A percentile compares a stretch with the other conserved stretches of the same genome.
Conservation (phyloP, 2,113 vertebrate genomes). For the Lepisosteus oculatus region DNA sequence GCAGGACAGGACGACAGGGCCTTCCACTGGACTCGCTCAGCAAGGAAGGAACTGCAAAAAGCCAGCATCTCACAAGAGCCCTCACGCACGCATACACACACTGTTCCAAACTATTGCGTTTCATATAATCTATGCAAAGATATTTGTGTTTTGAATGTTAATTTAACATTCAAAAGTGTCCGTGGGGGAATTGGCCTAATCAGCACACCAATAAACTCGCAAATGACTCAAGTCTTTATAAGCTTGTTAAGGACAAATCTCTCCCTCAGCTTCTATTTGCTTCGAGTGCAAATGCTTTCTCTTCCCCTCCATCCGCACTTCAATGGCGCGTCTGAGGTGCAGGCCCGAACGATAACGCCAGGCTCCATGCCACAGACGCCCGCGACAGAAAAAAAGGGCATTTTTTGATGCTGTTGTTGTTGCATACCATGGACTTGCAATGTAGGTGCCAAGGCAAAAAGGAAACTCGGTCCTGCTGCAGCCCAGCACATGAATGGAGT, state of each 20-base stretch:
- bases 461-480: neutral
- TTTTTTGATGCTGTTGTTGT: neutral
- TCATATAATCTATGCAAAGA: conserved; percentile 65
- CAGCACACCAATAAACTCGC: conserved; percentile 87
- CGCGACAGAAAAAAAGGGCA: neutral
- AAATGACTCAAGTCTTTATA: conserved; percentile 83
- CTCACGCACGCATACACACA: conserved; percentile 6
- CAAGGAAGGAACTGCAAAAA: too few relatives aligned
- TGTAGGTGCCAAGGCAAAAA: neutral
- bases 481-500: neutral
- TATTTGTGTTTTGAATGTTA: conserved; percentile 93
- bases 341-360: neutral
- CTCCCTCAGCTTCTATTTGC: conserved; percentile 82
- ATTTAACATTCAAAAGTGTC: conserved; percentile 89
- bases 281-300: conserved; percentile 44
- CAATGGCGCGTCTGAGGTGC: neutral
- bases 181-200: conserved; percentile 89
- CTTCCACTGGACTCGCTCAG: too few relatives aligned
- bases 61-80: neutral
- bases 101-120: conserved; percentile 19
- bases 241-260: conserved; percentile 80
- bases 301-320: conserved; percentile 10
- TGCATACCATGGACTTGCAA: neutral
- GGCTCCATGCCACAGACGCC: neutral
- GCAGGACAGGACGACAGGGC: too few relatives aligned